Conservation (phyloP, 2,113 vertebrate species). For the Bombycilla garrulus region DNA sequence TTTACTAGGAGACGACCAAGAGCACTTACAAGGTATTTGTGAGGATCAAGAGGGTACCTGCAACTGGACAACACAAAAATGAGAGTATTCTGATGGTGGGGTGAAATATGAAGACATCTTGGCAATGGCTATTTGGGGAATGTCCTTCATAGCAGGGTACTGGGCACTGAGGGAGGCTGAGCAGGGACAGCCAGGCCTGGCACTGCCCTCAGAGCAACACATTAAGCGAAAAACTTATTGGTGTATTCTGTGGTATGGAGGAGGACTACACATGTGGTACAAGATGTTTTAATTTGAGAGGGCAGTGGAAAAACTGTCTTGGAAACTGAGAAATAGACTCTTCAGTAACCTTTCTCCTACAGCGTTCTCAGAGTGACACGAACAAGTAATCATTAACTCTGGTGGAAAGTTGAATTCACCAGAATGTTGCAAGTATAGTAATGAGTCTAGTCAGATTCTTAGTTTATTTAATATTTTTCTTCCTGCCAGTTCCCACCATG, state of each 20-base stretch:
- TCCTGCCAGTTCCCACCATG: not conserved
- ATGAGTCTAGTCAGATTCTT: not conserved
- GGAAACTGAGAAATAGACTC: not conserved
- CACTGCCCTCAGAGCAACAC: fast-evolving
- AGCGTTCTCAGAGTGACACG: not conserved
- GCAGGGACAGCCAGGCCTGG: not conserved
- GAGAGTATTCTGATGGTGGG: not conserved
- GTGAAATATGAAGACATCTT: not conserved
- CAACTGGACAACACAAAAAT: not conserved
- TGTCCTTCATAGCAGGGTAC: not conserved
- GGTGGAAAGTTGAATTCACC: not conserved
- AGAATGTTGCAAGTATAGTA: not conserved
- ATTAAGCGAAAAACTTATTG: not conserved
- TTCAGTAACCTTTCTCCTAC: not conserved
- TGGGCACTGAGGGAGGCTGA: not conserved
- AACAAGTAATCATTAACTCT: slow-evolving; percentile 29
- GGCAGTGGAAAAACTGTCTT: not conserved
- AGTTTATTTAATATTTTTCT: slow-evolving; percentile 9
- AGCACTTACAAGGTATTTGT: not conserved
- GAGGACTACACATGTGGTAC: not conserved
- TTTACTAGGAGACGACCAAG: not conserved
- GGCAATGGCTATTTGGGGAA: not conserved
- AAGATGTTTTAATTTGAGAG: not conserved
- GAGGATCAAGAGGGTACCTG: not conserved
- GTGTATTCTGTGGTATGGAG: not conserved